A percentile compares a stretch with the other conserved stretches of the same genome.
phyloP scores from a whole-genome alignment of 1,140 invertebrate species.

The Thalassaphorura encarpata region DNA sequence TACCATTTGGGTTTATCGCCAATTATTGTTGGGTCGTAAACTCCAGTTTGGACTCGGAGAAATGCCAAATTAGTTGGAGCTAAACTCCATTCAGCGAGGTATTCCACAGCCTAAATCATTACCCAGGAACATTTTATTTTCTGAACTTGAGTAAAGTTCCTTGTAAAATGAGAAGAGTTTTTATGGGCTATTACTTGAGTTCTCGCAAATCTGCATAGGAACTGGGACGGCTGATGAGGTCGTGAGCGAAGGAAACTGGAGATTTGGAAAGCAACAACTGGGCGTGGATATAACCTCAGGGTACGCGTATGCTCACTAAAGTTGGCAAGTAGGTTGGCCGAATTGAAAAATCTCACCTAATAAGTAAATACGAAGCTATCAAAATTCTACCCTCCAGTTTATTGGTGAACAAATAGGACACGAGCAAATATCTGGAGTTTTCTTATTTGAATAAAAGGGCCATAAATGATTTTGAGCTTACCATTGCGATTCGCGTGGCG shows the following conservation, averaged over 20 bases:
- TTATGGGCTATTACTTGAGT: no score
- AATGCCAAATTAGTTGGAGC: constrained; percentile 96
- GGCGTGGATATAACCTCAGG: constrained; percentile 87
- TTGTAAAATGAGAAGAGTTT: no score
- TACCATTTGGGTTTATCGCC: constrained; percentile 97
- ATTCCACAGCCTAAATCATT: constrained; percentile 80
- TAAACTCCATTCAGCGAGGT: constrained; percentile 94
- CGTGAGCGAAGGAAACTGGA: constrained; percentile 93
- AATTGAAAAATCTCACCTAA: constrained; percentile 94
- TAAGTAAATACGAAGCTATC: no score
- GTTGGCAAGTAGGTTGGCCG: constrained; percentile 90
- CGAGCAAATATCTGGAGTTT: no score
- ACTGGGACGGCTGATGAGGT: constrained; percentile 65
- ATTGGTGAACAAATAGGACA: neutral
- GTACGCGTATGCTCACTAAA: constrained; percentile 97
- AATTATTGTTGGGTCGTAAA: constrained; percentile 86
- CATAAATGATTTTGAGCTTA: constrained; percentile 36
- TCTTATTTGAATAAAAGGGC: neutral
- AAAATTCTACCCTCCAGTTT: neutral
- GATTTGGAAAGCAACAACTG: constrained; percentile 97
- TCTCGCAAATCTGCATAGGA: constrained; percentile 81
- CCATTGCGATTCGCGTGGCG: constrained; percentile 97
- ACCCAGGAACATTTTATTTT: constrained; percentile 4
- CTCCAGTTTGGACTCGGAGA: constrained; percentile 88
- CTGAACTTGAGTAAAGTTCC: neutral